Conservation (phyloP, 2,113 vertebrate genomes). For the Notarius quadriscutis region DNA sequence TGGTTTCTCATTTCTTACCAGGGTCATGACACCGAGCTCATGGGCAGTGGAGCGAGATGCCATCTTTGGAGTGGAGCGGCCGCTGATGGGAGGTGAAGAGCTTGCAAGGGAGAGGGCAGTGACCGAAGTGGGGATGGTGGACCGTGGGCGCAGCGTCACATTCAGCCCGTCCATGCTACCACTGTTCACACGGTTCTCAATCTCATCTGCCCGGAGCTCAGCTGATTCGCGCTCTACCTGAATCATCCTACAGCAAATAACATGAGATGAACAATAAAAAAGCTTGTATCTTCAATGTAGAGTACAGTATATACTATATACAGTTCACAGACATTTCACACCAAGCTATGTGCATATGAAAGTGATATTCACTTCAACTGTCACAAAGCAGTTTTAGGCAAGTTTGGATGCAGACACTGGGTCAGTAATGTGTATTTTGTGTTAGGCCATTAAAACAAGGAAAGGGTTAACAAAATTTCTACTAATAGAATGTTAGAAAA, state of each 20-base stretch:
- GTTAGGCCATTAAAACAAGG: neutral
- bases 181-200: slow-evolving; percentile 88
- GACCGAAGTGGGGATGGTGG: slow-evolving; percentile 89
- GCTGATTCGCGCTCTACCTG: slow-evolving; percentile 95
- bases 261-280: too few species aligned
- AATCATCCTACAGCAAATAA: slow-evolving; percentile 82
- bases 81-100: slow-evolving; percentile 84
- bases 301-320: too few species aligned
- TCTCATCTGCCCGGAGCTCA: slow-evolving; percentile 87
- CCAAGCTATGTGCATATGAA: neutral
- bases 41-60: slow-evolving; percentile 84
- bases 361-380: neutral
- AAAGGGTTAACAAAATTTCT: neutral
- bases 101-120: slow-evolving; percentile 91
- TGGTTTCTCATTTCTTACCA: slow-evolving; percentile 74
- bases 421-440: neutral
- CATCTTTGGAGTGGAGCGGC: slow-evolving; percentile 88
- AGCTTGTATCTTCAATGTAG: too few species aligned
- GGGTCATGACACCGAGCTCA: slow-evolving; percentile 94
- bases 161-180: slow-evolving; percentile 95
- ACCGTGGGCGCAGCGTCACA: slow-evolving; percentile 83
- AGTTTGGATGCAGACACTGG: neutral
- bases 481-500: neutral
- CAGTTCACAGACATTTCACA: too few species aligned
- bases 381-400: neutral